A percentile compares a stretch with the other conserved stretches of the same genome.
Evolutionary conservation across 2,797 vertebrate species (phyloP).

Genomic region (Myotis myotis): DNA sequence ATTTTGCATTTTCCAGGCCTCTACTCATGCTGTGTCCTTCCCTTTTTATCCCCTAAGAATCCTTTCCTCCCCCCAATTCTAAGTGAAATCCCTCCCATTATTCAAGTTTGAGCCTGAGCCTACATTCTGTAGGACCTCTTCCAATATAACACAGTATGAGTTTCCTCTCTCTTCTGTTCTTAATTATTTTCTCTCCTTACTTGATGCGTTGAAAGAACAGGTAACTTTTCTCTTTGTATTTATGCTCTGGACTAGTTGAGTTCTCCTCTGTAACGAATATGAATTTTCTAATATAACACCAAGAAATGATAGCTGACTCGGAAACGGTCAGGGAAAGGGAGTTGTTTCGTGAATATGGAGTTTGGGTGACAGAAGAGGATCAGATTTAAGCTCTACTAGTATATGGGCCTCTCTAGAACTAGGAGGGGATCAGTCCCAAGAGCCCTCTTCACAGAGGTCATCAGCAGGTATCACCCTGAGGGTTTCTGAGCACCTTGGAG

Average conservation of each 20-base stretch:
- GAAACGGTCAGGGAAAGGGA: neutral
- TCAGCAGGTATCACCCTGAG: rapidly evolving
- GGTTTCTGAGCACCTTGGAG: neutral
- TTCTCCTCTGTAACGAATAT: neutral
- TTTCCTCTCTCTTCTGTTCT: neutral
- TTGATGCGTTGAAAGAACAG: neutral
- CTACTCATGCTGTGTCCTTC: neutral
- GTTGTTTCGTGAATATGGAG: neutral
- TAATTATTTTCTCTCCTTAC: neutral
- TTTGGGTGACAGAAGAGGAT: neutral
- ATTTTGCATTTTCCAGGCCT: neutral
- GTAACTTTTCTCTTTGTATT: conserved; percentile 16
- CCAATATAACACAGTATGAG: neutral
- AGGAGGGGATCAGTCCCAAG: neutral
- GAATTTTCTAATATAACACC: neutral
- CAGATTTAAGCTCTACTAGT: neutral
- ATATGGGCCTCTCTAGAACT: neutral
- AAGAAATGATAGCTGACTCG: neutral
- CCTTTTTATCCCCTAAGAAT: neutral
- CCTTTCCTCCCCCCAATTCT: neutral
- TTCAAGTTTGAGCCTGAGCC: neutral
- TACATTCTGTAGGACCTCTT: neutral
- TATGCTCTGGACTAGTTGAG: neutral
- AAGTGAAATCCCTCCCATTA: neutral
- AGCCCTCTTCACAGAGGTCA: neutral